phyloP scores from a whole-genome alignment of 2,797 vertebrate genomes.

The Onychomys leucogaster region DNA sequence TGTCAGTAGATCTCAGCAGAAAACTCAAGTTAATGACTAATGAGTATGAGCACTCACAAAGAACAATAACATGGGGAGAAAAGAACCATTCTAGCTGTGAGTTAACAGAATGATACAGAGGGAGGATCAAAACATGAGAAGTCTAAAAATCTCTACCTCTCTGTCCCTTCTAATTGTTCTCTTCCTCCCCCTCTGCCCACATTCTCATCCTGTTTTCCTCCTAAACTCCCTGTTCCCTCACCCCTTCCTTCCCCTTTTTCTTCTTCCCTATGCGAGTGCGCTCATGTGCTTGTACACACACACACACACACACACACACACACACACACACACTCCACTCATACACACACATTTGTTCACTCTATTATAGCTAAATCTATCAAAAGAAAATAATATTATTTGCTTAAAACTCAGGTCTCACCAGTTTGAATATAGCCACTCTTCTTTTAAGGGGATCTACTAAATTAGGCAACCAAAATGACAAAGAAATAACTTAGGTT shows the following conservation, averaged over 20 bases:
- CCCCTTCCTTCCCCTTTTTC: background rate
- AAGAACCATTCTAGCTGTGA: background rate
- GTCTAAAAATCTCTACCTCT: no score
- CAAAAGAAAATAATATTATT: background rate
- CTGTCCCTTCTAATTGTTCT: background rate
- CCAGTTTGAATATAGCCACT: background rate
- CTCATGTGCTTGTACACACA: background rate
- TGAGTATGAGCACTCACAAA: no score
- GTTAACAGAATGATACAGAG: background rate
- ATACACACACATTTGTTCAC: background rate
- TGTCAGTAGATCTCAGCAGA: slow-evolving; percentile 2
- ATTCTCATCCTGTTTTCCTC: background rate
- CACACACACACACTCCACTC: background rate
- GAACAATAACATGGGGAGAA: background rate
- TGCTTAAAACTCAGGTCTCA: background rate
- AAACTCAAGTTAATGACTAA: background rate
- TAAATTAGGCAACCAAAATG: no score
- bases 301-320: background rate
- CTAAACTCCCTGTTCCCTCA: background rate
- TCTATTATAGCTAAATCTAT: background rate
- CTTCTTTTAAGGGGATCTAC: background rate
- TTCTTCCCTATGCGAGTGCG: background rate
- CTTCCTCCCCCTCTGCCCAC: no score
- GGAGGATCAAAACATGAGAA: background rate
- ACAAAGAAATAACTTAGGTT: background rate